Conservation (phyloP, 2,113 vertebrate species). For the Oncorhynchus keta region DNA sequence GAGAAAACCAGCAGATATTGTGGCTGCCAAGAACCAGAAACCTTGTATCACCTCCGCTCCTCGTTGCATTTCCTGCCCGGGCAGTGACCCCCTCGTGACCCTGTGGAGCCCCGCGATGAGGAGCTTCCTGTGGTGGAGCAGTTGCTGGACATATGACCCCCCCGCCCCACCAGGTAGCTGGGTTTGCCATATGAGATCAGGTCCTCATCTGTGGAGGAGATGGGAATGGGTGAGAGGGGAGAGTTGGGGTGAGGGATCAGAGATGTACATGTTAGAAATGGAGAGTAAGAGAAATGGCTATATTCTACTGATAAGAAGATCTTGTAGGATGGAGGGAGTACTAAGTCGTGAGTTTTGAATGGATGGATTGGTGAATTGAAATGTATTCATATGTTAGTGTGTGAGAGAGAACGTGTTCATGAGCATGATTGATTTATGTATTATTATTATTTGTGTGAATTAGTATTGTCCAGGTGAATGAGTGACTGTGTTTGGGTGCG, state of each 20-base stretch:
- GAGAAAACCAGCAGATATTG: too few species aligned
- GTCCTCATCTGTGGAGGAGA: slow-evolving; percentile 75
- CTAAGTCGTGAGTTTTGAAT: too few species aligned
- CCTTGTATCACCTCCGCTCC: slow-evolving; percentile 48
- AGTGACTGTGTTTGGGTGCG: too few species aligned
- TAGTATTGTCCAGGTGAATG: too few species aligned
- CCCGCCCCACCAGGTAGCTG: slow-evolving; percentile 76
- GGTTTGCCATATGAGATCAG: slow-evolving; percentile 69
- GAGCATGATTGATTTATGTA: too few species aligned
- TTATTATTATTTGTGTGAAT: too few species aligned
- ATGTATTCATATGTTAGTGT: too few species aligned
- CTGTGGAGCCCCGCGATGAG: slow-evolving; percentile 86
- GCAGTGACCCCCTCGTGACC: slow-evolving; percentile 78
- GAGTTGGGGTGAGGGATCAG: neutral
- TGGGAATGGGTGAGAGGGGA: neutral
- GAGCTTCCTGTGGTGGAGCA: slow-evolving; percentile 89
- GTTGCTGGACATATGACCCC: slow-evolving; percentile 81
- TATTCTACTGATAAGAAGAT: neutral
- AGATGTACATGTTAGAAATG: neutral
- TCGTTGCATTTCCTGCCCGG: slow-evolving; percentile 76
- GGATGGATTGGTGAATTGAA: too few species aligned
- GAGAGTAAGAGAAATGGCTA: neutral
- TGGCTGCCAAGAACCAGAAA: neutral
- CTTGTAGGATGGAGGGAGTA: too few species aligned
- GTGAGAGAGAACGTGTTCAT: neutral